These are phyloP conservation scores for Hypena proboscidalis DNA, from an alignment of 2,888 invertebrate genomes.

Conservation along the genomic window DNA sequence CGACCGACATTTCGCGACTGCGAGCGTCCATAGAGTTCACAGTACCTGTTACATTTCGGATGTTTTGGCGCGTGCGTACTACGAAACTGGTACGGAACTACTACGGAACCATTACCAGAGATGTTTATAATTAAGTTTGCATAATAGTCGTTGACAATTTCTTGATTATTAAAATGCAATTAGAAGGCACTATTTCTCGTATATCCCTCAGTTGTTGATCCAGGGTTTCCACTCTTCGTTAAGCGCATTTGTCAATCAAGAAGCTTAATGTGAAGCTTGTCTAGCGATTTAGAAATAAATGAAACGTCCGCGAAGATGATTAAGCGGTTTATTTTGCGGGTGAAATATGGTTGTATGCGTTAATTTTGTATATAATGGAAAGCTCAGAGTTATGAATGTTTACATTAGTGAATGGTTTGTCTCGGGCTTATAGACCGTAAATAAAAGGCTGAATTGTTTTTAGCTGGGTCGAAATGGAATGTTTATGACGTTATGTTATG, in stretches of 20 bases:
- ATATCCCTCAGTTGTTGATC: slow-evolving; percentile 21
- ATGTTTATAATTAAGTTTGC: slow-evolving; percentile 55
- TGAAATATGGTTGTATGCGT: slow-evolving; percentile 8
- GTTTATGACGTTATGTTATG: too few species aligned
- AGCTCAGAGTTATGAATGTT: background rate
- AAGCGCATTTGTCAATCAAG: slow-evolving; percentile 29
- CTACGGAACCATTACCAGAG: slow-evolving; percentile 51
- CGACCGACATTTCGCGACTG: slow-evolving; percentile 69
- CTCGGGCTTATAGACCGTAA: too few species aligned
- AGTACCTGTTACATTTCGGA: slow-evolving; percentile 67
- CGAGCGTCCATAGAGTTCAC: slow-evolving; percentile 56
- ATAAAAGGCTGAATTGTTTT: too few species aligned
- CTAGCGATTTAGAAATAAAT: slow-evolving; percentile 13
- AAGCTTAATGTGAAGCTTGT: slow-evolving; percentile 17
- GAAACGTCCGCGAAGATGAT: slow-evolving; percentile 14
- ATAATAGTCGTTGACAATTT: slow-evolving; percentile 53
- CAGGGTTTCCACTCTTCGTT: slow-evolving; percentile 20
- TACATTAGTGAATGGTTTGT: background rate
- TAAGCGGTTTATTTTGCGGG: slow-evolving; percentile 14
- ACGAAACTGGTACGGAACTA: slow-evolving; percentile 46
- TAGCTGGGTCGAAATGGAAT: too few species aligned
- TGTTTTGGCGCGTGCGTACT: slow-evolving; percentile 64
- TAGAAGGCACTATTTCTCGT: slow-evolving; percentile 28
- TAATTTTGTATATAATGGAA: slow-evolving; percentile 11
- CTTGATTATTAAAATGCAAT: slow-evolving; percentile 45